These are phyloP conservation scores for Cerastoderma edule DNA, from an alignment of 2,888 invertebrate genomes.

Conservation along the genomic window DNA sequence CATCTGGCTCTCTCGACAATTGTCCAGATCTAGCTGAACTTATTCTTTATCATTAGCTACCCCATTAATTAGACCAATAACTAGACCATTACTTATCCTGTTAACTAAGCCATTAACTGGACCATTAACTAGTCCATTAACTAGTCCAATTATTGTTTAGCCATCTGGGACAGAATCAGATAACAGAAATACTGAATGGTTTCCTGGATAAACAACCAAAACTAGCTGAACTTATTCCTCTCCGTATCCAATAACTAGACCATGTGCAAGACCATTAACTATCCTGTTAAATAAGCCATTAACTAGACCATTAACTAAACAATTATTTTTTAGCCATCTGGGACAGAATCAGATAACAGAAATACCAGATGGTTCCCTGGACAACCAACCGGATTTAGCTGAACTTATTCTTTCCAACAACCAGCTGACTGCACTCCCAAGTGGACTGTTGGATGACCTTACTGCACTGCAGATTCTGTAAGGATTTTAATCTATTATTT, in stretches of 20 bases:
- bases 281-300: too few relatives aligned
- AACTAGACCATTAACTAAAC: too few relatives aligned
- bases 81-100: too few relatives aligned
- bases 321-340: slow-evolving; percentile 52
- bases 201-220: slow-evolving; percentile 49
- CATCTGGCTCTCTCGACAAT: slow-evolving; percentile 45
- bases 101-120: too few relatives aligned
- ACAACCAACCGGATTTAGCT: slow-evolving; percentile 46
- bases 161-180: slow-evolving; percentile 50
- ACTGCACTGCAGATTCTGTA: slow-evolving; percentile 27
- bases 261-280: too few relatives aligned
- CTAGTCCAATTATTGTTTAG: slow-evolving; percentile 51
- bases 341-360: slow-evolving; percentile 52
- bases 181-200: slow-evolving; percentile 47
- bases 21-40: slow-evolving; percentile 50
- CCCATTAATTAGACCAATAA: too few relatives aligned
- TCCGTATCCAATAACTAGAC: too few relatives aligned
- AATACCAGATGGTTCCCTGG: slow-evolving; percentile 52
- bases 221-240: slow-evolving; percentile 45
- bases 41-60: too few relatives aligned
- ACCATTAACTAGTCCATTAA: too few relatives aligned
- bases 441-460: slow-evolving; percentile 49
- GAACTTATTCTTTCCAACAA: slow-evolving; percentile 51
- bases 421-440: slow-evolving; percentile 39
- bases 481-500: slow-evolving; percentile 7